phyloP scores from a whole-genome alignment of 2,888 invertebrate genomes.

The Lysandra coridon region DNA sequence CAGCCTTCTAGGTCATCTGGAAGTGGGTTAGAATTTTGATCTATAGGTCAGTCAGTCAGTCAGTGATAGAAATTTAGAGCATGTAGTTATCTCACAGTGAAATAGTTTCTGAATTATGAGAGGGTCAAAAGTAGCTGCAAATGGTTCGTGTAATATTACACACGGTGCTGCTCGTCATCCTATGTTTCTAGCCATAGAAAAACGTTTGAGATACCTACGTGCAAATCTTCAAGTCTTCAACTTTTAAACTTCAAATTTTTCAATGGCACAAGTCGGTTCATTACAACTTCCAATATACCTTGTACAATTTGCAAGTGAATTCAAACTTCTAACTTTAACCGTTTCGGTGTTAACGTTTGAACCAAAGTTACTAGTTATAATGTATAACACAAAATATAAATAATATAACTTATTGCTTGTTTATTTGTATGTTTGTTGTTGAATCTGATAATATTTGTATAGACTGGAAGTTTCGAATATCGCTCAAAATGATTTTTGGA shows the following conservation, averaged over 20 bases:
- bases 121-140: too few species aligned
- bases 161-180: neutral
- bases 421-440: neutral
- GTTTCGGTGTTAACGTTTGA: neutral
- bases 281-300: neutral
- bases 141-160: too few species aligned
- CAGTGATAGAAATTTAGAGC: too few species aligned
- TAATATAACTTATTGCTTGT: neutral
- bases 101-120: too few species aligned
- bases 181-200: neutral
- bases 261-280: conserved; percentile 2
- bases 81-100: too few species aligned
- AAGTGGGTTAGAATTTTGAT: too few species aligned
- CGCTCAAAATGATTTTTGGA: neutral
- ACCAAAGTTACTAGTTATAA: neutral
- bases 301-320: conserved; percentile 19
- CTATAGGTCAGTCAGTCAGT: too few species aligned
- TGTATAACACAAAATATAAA: neutral
- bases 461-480: neutral
- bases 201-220: neutral
- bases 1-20: too few species aligned
- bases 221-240: neutral
- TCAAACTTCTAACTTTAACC: neutral
- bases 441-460: neutral
- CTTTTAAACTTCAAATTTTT: neutral